These are phyloP conservation scores for Gnathonemus echidnorhynchus DNA, from an alignment of 2,113 vertebrate species.

Conservation along the genomic window DNA sequence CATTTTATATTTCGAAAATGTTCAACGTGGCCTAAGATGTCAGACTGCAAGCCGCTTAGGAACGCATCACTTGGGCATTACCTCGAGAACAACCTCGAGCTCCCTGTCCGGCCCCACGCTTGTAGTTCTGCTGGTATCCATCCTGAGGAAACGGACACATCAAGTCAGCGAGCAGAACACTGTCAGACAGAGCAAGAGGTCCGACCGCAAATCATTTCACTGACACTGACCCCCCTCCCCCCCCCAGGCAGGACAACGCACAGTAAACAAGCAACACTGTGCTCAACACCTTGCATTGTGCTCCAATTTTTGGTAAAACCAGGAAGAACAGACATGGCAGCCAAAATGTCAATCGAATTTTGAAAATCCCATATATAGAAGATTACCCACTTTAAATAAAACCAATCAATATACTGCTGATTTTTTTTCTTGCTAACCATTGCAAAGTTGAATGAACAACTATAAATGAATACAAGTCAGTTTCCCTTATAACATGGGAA, in stretches of 20 bases:
- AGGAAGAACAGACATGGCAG: not conserved
- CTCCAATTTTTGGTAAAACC: not conserved
- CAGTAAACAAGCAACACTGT: not conserved
- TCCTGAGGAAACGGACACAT: conserved; percentile 62
- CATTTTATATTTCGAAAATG: conserved; percentile 46
- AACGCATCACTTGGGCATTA: conserved; percentile 68
- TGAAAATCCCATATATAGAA: not conserved
- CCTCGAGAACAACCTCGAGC: conserved; percentile 88
- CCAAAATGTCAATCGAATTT: not conserved
- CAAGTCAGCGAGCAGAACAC: not conserved
- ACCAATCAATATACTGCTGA: too few relatives aligned
- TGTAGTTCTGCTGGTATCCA: conserved; percentile 95
- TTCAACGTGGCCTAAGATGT: conserved; percentile 61
- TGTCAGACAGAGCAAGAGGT: not conserved
- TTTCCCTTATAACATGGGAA: too few relatives aligned
- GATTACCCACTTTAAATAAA: too few relatives aligned
- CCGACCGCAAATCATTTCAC: not conserved
- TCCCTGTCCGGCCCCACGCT: conserved; percentile 87
- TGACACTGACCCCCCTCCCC: not conserved
- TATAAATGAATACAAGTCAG: too few relatives aligned
- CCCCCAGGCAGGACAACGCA: not conserved
- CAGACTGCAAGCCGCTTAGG: conserved; percentile 54
- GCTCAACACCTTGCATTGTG: not conserved
- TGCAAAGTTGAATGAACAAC: too few relatives aligned
- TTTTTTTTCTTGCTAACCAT: too few relatives aligned